Percentiles rank a stretch among this genome's conserved stretches.
These are phyloP conservation scores for Papilio demoleus DNA, from an alignment of 2,888 invertebrate species.

Conservation along the genomic window DNA sequence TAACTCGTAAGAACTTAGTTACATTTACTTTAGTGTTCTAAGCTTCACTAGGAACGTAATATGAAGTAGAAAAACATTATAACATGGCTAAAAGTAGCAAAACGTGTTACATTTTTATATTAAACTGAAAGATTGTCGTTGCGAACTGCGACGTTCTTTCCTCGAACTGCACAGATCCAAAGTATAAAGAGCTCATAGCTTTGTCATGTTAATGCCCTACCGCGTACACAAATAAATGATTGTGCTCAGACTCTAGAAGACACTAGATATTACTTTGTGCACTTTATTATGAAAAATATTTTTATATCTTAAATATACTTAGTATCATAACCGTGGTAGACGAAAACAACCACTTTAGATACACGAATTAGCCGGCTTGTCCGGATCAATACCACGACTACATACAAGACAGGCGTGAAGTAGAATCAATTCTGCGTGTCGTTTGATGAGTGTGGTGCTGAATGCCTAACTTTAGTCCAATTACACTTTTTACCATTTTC, in stretches of 20 bases:
- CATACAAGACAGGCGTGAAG: too few species aligned
- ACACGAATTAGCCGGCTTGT: too few species aligned
- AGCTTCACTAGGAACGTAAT: neutral
- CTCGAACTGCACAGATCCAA: slow-evolving; percentile 18
- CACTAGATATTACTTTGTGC: slow-evolving; percentile 15
- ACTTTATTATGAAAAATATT: slow-evolving; percentile 5
- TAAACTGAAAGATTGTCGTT: slow-evolving; percentile 6
- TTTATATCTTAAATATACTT: neutral
- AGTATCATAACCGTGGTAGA: too few species aligned
- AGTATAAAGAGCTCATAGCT: slow-evolving; percentile 24
- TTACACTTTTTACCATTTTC: too few species aligned
- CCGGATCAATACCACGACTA: too few species aligned
- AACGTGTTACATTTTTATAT: slow-evolving; percentile 16
- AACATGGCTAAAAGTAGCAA: neutral
- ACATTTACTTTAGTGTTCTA: neutral
- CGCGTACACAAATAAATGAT: slow-evolving; percentile 20
- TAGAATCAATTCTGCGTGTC: too few species aligned
- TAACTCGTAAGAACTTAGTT: neutral
- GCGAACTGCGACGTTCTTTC: neutral
- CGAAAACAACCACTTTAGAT: too few species aligned
- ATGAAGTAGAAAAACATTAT: neutral
- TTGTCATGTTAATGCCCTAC: slow-evolving; percentile 22
- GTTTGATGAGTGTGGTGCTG: too few species aligned
- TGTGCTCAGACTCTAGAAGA: slow-evolving; percentile 10
- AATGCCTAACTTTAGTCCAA: too few species aligned